Percentiles rank a stretch among this genome's conserved stretches.
Evolutionary conservation across 2,888 invertebrate species (phyloP).

Genomic region (Trissoscelio sp.): DNA sequence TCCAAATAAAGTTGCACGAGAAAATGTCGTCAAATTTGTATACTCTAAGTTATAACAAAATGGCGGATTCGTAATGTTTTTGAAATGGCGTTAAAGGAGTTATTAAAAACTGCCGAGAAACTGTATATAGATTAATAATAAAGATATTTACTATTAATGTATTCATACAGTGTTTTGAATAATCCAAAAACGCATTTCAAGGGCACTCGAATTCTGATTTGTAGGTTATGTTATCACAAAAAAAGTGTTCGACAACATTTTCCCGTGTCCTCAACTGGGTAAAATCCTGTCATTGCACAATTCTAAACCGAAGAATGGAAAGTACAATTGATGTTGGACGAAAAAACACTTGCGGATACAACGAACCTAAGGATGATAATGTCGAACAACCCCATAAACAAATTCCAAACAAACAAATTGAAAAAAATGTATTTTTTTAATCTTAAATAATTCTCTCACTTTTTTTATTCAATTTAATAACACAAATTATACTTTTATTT

Average conservation of each 20-base stretch:
- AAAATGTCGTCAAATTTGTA: conserved; percentile 25
- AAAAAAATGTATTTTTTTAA: no score
- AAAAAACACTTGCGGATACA: conserved; percentile 51
- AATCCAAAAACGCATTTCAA: conserved; percentile 3
- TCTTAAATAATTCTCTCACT: no score
- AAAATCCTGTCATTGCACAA: conserved; percentile 34
- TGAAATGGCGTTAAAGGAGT: background rate
- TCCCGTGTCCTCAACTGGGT: background rate
- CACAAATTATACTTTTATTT: no score
- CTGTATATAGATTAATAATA: conserved; percentile 7
- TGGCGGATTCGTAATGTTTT: no score
- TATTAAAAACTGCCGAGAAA: conserved; percentile 55
- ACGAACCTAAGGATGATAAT: conserved; percentile 51
- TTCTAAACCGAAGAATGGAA: conserved; percentile 24
- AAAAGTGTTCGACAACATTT: conserved; percentile 13
- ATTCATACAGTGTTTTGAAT: conserved; percentile 20
- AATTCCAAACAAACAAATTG: conserved; percentile 8
- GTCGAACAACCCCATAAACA: conserved; percentile 2
- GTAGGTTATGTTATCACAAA: conserved; percentile 2
- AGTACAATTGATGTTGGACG: conserved; percentile 17
- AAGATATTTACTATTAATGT: background rate
- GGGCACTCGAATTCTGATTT: background rate
- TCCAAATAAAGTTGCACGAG: background rate
- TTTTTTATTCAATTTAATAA: no score
- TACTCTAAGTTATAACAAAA: no score